Conservation (phyloP, 1,140 invertebrate genomes). For the Arion vulgaris region DNA sequence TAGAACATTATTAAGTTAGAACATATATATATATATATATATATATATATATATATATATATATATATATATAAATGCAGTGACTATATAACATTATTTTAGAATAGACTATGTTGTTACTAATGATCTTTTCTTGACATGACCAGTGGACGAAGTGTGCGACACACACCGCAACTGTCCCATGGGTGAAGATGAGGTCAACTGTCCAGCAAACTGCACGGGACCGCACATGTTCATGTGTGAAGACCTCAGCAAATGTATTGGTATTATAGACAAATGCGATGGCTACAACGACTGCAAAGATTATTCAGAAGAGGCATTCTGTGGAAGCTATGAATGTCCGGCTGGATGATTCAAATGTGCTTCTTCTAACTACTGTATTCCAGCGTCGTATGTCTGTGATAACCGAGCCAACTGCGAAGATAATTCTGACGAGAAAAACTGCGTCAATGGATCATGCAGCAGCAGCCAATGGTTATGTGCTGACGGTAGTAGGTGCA, state of each 20-base stretch:
- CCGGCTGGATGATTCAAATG: neutral
- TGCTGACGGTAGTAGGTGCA: neutral
- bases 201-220: neutral
- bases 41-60: too few species aligned
- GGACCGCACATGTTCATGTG: neutral
- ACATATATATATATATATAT: too few species aligned
- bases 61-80: too few species aligned
- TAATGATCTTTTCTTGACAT: neutral
- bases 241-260: neutral
- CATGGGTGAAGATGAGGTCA: neutral
- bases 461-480: constrained; percentile 42
- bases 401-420: constrained; percentile 52
- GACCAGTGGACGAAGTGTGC: neutral
- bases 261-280: neutral
- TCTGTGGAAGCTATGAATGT: neutral
- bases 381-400: constrained; percentile 42
- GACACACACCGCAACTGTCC: neutral
- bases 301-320: neutral
- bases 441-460: constrained; percentile 45
- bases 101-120: too few species aligned
- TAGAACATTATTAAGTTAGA: too few species aligned
- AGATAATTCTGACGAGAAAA: constrained; percentile 51
- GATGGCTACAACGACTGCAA: neutral
- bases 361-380: constrained; percentile 35
- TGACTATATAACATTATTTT: too few species aligned